Base-by-base conservation (phyloP, 2,113 vertebrate species). In the Micromys minutus region DNA sequence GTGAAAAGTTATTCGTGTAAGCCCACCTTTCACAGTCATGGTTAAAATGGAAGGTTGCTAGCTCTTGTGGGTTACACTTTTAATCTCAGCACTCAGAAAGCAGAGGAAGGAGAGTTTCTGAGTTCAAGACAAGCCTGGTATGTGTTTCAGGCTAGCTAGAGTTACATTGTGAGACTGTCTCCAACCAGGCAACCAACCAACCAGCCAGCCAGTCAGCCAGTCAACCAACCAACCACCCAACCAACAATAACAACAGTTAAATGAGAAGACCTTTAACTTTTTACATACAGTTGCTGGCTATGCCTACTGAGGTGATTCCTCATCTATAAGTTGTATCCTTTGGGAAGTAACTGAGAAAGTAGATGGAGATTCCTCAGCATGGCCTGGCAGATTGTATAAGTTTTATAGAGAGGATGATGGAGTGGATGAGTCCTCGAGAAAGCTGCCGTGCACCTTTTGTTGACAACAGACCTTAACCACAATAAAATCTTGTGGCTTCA, bases 41-140 rank as follows among this genome's bases (percentile, higher is more conserved):
- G 69, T 91, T 93, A 81, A 69, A 79, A 71, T 84, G 59, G 65
- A 90, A 90, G 55, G n/a, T 59, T 81, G 55, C 36, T 22, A 39
- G 12, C n/a, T 83, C 11, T 10, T 4, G 7, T 39, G 57, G 55
- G 3, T 7, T 55, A 83, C n/a, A 42, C 13, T 13, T 16, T 83
- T 39, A 17, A 61, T 61, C 7, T 15, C 36, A 81, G 55, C 22
- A 39, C 6, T 39, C 15, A 61, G 80, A 13, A 81, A 36, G 36
- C 79, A 81, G 52, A 57, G 19, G 11, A 81, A 81, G 55, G 52
- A 39, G 22, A 36, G n/a, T 61, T 83, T 61, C 79, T 83, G 55
- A 61, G 55, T 39, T 59, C 55, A 61, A 83, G 79, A 39, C n/a
- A 12, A 42, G 22, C 79, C 24, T 61, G n/a, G 34, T 80, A 19